phyloP scores from a whole-genome alignment of 2,113 vertebrate species.

The Nycticryphes semicollaris region DNA sequence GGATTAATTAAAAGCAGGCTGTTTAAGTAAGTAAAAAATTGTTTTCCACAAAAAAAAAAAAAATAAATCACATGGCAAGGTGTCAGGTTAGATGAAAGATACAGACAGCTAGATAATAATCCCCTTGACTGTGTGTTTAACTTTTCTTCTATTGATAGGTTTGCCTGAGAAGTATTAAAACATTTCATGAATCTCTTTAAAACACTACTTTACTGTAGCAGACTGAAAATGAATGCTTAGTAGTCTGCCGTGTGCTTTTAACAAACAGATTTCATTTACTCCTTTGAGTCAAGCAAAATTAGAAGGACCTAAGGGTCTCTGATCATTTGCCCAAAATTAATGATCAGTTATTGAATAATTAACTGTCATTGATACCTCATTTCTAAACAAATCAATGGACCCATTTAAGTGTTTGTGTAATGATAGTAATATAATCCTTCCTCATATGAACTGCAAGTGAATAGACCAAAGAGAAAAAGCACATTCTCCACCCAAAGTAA shows the following conservation, averaged over 20 bases:
- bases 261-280: constrained; percentile 40
- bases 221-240: constrained; percentile 48
- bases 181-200: constrained; percentile 58
- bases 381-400: constrained; percentile 75
- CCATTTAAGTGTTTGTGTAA: constrained; percentile 79
- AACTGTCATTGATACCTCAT: constrained; percentile 73
- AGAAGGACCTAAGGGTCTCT: constrained; percentile 49
- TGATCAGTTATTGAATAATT: constrained; percentile 80
- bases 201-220: constrained; percentile 39
- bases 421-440: constrained; percentile 75
- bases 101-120: constrained; percentile 42
- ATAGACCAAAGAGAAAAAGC: constrained; percentile 64
- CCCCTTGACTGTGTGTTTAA: constrained; percentile 37
- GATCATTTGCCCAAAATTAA: constrained; percentile 73
- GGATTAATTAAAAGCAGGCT: constrained; percentile 43
- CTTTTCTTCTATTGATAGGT: constrained; percentile 39
- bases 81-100: constrained; percentile 39
- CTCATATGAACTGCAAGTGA: constrained; percentile 68
- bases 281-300: constrained; percentile 40
- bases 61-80: not conserved
- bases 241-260: constrained; percentile 24
- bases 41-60: not conserved
- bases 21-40: constrained; percentile 22
- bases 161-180: constrained; percentile 43
- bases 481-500: constrained; percentile 11